These are phyloP conservation scores for Aurelia sp. DNA, from an alignment of 30 jellyfish, hydroid and myxozoan species.

Conservation along the genomic window DNA sequence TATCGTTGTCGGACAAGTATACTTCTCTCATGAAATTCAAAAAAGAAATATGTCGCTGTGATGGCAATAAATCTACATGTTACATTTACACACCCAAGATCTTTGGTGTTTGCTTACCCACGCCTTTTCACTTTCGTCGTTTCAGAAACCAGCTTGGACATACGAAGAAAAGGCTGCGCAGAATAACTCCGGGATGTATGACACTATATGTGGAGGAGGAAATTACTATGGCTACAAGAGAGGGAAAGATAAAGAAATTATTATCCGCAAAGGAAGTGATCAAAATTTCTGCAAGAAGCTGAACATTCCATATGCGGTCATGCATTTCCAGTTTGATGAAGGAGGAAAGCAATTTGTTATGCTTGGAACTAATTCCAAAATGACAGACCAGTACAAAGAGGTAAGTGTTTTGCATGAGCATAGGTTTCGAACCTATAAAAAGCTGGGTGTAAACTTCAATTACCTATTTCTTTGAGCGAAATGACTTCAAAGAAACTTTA, in stretches of 20 bases:
- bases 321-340: conserved; percentile 42
- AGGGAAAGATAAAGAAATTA: conserved; percentile 31
- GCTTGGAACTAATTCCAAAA: conserved; percentile 49
- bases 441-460: too few species aligned
- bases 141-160: conserved; percentile 51
- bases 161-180: conserved; percentile 32
- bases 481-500: too few species aligned
- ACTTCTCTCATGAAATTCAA: too few species aligned
- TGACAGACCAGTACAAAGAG: conserved; percentile 59
- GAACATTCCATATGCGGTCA: conserved; percentile 24
- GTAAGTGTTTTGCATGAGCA: not conserved
- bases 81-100: too few species aligned
- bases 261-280: conserved; percentile 57
- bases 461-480: too few species aligned
- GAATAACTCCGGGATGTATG: conserved; percentile 54
- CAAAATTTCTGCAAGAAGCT: conserved; percentile 50
- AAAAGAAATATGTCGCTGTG: too few species aligned
- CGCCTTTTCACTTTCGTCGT: not conserved
- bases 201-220: conserved; percentile 71
- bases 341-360: conserved; percentile 54
- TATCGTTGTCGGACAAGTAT: too few species aligned
- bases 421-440: too few species aligned
- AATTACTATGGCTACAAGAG: conserved; percentile 71
- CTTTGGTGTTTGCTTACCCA: too few species aligned
- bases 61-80: too few species aligned